Conservation (phyloP, 2,113 vertebrate species). For the Carettochelys insculpta region DNA sequence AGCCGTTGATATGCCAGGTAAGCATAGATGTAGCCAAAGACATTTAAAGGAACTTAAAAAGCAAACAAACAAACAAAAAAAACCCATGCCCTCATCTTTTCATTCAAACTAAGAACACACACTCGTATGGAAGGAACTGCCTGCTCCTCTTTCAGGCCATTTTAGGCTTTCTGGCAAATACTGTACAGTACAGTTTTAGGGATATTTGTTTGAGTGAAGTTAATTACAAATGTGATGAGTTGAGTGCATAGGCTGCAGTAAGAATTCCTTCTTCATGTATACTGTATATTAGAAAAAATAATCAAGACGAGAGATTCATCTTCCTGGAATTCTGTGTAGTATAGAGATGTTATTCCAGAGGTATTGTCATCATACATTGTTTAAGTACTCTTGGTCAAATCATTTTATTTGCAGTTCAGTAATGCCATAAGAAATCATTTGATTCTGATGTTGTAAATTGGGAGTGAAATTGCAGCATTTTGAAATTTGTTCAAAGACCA, state of each 20-base stretch:
- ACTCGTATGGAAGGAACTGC: neutral
- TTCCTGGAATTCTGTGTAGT: neutral
- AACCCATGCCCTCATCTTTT: neutral
- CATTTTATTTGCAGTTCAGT: too few species aligned
- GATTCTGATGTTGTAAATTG: neutral
- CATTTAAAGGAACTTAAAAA: neutral
- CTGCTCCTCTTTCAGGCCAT: neutral
- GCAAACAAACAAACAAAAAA: neutral
- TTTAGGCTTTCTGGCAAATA: neutral
- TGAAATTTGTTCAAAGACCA: neutral
- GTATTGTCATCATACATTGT: too few species aligned
- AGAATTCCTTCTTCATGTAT: neutral
- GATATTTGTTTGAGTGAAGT: neutral
- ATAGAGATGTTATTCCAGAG: too few species aligned
- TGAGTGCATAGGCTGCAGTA: neutral
- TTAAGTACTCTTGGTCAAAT: too few species aligned
- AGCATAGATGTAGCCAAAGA: too few species aligned
- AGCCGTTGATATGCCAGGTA: too few species aligned
- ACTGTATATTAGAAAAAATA: neutral
- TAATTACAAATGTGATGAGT: neutral
- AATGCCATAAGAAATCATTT: neutral
- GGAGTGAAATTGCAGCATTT: neutral
- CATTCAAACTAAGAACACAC: neutral
- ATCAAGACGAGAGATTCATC: neutral
- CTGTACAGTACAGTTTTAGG: neutral